Evolutionary conservation across 2,113 vertebrate species (phyloP).

Genomic region (Brienomyrus brachyistius): DNA sequence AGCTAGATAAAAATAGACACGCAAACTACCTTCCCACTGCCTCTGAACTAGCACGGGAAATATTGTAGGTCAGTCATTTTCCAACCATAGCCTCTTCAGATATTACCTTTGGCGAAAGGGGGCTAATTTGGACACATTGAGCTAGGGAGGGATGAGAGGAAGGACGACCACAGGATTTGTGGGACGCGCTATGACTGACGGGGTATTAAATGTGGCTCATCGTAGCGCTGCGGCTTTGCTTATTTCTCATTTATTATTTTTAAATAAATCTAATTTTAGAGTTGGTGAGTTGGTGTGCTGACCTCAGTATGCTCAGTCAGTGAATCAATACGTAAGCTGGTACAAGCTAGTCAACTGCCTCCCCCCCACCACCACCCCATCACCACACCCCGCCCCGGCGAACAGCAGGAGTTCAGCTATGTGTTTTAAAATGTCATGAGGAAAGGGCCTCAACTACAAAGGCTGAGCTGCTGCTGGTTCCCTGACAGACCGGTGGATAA

Average conservation of each 20-base stretch:
- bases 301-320: not conserved
- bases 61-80: conserved; percentile 6
- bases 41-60: not conserved
- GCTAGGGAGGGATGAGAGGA: not conserved
- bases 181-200: not conserved
- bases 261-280: not conserved
- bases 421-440: conserved; percentile 34
- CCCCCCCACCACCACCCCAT: not conserved
- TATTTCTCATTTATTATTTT: not conserved
- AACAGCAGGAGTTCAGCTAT: not conserved
- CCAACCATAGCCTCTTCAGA: not conserved
- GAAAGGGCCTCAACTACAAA: conserved; percentile 31
- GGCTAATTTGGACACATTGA: not conserved
- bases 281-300: not conserved
- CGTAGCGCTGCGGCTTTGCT: too few relatives aligned
- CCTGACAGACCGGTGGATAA: conserved; percentile 24
- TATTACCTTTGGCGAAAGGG: conserved; percentile 9
- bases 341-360: not conserved
- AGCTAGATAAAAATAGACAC: not conserved
- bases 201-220: not conserved
- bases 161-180: not conserved
- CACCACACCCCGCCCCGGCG: not conserved
- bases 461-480: conserved; percentile 30
- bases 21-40: not conserved
- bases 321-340: not conserved